These are phyloP conservation scores for Hestina assimilis DNA, from an alignment of 1,140 invertebrate species.

Conservation along the genomic window DNA sequence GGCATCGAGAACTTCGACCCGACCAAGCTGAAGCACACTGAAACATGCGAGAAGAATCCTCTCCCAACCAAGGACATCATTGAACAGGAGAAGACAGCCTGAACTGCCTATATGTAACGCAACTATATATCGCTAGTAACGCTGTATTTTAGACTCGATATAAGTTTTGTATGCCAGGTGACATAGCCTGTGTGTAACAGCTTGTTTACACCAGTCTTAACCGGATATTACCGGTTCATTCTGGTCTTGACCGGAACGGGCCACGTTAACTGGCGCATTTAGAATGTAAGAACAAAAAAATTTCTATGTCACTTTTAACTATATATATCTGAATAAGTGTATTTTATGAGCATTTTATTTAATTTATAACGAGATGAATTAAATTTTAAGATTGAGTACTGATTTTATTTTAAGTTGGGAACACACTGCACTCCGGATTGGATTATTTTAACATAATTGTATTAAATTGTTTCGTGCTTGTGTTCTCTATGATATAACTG, in stretches of 20 bases:
- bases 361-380: constrained; percentile 66
- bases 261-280: constrained; percentile 47
- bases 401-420: constrained; percentile 66
- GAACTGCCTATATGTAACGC: constrained; percentile 56
- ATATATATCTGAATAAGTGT: constrained; percentile 67
- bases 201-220: not conserved
- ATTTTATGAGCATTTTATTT: constrained; percentile 76
- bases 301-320: constrained; percentile 76
- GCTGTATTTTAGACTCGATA: constrained; percentile 70
- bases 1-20: constrained; percentile 94
- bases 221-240: not conserved
- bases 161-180: constrained; percentile 62
- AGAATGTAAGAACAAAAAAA: constrained; percentile 70
- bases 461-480: constrained; percentile 41
- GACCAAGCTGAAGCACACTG: constrained; percentile 91
- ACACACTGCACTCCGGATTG: constrained; percentile 50
- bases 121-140: constrained; percentile 73
- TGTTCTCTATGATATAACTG: constrained; percentile 48
- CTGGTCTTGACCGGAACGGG: constrained; percentile 27
- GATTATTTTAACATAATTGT: constrained; percentile 19
- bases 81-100: constrained; percentile 85
- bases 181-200: constrained; percentile 33
- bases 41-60: constrained; percentile 93
- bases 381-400: constrained; percentile 69
- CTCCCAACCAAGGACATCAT: constrained; percentile 91